Evolutionary conservation across 2,797 vertebrate species (phyloP), one percentile per base, ranked within the genome.

Genomic region (Chaenodraco wilsoni): DNA sequence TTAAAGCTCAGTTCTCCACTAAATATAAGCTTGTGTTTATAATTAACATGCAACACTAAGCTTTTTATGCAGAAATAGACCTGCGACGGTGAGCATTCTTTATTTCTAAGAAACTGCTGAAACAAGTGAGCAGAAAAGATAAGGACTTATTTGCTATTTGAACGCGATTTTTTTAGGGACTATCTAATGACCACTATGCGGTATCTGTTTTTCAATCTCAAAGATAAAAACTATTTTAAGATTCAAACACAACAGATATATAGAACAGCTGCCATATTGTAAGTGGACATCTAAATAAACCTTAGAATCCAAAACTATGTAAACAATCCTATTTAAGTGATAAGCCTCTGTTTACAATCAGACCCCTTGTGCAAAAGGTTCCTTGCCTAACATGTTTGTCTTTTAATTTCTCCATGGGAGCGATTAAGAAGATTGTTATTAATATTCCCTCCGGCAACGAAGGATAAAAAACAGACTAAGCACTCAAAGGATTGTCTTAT

Each of bases 11-110:
- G 60, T 78, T 52, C 72, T 17, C 52, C 74, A 79, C 57, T 37
- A 44, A 82, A 83, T 40, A 81, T 77, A 79, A 81, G 75, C 69
- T 50, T 77, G 67, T 72, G 52, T 82, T 80, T 76, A 78, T 79
- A 81, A 90, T 86, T 78, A 86, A 79, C 78, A 66, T 50, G 68
- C 56, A 63, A 58, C 66, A 33, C 64, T 72, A 61, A 77, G 76
- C 77, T 82, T 69, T 80, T 49, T 65, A 62, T 78, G 45, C 61
- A 50, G 59, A 76, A 82, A 82, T 49, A 79, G 78, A 81, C 50
- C 51, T 17, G 52, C 19, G 41, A 61, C 82, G 59, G 75, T 79
- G 58, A 71, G 33, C 61, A 77, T 40, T 49, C 58, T 66, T n/a
- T 37, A 56, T 75, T 70, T 78, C 67, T 16, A 63, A 69, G 51